These are phyloP conservation scores for Salvelinus fontinalis DNA, from an alignment of 2,113 vertebrate genomes.

Conservation along the genomic window DNA sequence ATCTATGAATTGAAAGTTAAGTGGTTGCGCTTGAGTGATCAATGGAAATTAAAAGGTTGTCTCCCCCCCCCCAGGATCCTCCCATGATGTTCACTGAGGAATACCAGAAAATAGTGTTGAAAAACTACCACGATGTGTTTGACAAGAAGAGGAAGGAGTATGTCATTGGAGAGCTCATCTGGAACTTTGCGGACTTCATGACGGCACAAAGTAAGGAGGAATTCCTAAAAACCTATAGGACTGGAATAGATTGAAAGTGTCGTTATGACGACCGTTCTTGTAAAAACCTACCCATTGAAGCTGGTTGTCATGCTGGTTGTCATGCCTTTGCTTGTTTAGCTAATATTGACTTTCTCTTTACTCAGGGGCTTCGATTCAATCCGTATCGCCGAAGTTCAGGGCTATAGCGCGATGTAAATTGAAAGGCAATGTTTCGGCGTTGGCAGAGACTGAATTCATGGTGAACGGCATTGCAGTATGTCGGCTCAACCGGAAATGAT, in stretches of 20 bases:
- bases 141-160: conserved; percentile 89
- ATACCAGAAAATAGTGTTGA: conserved; percentile 84
- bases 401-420: no score
- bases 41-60: no score
- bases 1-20: not conserved
- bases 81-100: conserved; percentile 95
- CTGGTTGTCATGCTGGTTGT: not conserved
- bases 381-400: no score
- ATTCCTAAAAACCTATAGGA: not conserved
- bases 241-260: not conserved
- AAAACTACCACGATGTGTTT: conserved; percentile 82
- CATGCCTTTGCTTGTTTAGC: no score
- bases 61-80: conserved; percentile 78
- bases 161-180: conserved; percentile 92
- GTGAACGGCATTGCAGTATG: no score
- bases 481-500: no score
- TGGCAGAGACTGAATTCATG: no score
- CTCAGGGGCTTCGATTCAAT: no score
- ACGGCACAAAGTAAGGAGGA: conserved; percentile 82
- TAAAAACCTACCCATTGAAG: not conserved
- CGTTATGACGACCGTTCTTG: not conserved
- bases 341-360: no score
- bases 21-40: not conserved
- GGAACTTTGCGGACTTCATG: conserved; percentile 99
- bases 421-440: no score